These are phyloP conservation scores for Amblyjoppa proteus DNA, from an alignment of 2,888 invertebrate species.

Conservation along the genomic window DNA sequence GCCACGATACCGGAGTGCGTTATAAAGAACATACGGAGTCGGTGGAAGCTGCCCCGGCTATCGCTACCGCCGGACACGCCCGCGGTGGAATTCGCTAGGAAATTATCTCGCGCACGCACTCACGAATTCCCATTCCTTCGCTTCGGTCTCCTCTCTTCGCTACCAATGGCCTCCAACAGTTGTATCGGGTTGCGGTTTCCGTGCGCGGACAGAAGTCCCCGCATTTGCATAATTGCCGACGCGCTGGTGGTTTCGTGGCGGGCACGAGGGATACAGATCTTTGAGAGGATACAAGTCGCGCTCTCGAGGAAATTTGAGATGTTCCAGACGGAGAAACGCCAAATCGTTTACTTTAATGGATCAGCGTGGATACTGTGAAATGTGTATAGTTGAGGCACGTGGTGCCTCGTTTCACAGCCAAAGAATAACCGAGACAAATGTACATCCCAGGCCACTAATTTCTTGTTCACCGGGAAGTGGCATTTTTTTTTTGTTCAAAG, in stretches of 20 bases:
- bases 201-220: conserved; percentile 40
- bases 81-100: conserved; percentile 22
- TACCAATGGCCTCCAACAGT: conserved; percentile 49
- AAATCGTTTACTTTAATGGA: conserved; percentile 55
- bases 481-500: background rate
- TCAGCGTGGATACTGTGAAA: background rate
- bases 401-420: conserved; percentile 23
- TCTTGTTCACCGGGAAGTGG: background rate
- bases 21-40: background rate
- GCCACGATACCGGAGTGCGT: conserved; percentile 24
- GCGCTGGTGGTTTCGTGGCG: background rate
- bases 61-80: conserved; percentile 26
- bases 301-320: conserved; percentile 45
- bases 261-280: conserved; percentile 12
- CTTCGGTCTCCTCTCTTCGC: background rate
- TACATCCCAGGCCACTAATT: background rate
- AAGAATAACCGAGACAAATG: background rate
- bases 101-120: conserved; percentile 31
- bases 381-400: background rate
- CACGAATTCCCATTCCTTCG: background rate
- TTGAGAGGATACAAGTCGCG: conserved; percentile 12
- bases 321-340: conserved; percentile 46
- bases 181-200: conserved; percentile 63
- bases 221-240: conserved; percentile 67
- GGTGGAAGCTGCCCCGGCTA: background rate